Percentiles rank a stretch among this genome's conserved stretches.
phyloP scores from a whole-genome alignment of 2,888 invertebrate species.

The Auanema sp. region DNA sequence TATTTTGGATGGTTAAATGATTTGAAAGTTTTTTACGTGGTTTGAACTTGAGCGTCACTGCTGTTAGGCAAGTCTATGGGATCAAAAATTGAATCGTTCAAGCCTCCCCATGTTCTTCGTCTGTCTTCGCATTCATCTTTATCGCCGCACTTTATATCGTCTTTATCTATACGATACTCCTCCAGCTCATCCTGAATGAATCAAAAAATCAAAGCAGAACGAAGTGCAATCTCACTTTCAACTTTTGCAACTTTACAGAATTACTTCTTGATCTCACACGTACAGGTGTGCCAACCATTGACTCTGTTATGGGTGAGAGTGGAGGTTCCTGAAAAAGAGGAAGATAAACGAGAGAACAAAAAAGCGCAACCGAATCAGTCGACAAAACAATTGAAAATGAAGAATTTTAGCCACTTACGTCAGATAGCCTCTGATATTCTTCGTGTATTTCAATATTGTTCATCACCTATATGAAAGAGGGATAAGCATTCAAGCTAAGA shows the following conservation, averaged over 20 bases:
- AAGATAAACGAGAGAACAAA: too few relatives aligned
- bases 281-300: background rate
- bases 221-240: background rate
- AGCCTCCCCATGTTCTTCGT: constrained; percentile 15
- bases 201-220: background rate
- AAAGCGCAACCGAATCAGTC: too few relatives aligned
- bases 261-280: background rate
- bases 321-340: background rate
- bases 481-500: background rate
- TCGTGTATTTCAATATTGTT: too few relatives aligned
- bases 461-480: too few relatives aligned
- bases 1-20: background rate
- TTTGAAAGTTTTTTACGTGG: too few relatives aligned
- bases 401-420: too few relatives aligned
- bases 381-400: too few relatives aligned
- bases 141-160: background rate
- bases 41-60: constrained; percentile 13
- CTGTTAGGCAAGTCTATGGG: constrained; percentile 16
- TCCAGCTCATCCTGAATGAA: constrained; percentile 5
- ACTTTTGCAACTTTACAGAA: background rate
- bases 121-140: constrained; percentile 10
- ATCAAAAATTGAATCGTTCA: constrained; percentile 19
- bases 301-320: background rate
- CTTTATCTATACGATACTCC: constrained; percentile 9
- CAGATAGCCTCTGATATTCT: too few relatives aligned